These are phyloP conservation scores for Pandemis cinnamomeana DNA, from an alignment of 2,888 invertebrate genomes.

Conservation along the genomic window DNA sequence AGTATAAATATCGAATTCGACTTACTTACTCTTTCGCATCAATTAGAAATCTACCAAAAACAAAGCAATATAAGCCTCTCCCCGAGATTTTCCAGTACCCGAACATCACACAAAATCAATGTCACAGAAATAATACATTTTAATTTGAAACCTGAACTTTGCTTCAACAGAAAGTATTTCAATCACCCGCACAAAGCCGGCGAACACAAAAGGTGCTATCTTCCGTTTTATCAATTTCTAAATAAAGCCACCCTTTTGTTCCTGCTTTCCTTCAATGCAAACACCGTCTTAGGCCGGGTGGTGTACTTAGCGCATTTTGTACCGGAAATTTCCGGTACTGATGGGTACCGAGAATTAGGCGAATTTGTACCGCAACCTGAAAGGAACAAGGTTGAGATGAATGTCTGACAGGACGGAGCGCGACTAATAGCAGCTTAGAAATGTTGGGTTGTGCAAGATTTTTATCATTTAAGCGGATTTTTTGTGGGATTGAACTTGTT, in stretches of 20 bases:
- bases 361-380: not conserved
- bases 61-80: not conserved
- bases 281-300: constrained; percentile 11
- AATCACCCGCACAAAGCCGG: constrained; percentile 24
- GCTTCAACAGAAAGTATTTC: constrained; percentile 37
- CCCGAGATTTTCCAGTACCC: not conserved
- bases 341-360: not conserved
- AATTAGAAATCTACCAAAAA: not conserved
- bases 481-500: not conserved
- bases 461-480: constrained; percentile 6
- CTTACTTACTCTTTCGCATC: too few species aligned
- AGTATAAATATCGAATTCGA: too few species aligned
- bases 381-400: not conserved
- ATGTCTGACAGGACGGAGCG: not conserved
- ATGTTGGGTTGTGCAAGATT: constrained; percentile 7
- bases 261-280: not conserved
- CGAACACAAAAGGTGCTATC: constrained; percentile 35
- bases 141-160: constrained; percentile 35
- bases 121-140: constrained; percentile 34
- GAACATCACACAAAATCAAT: constrained; percentile 10
- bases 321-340: constrained; percentile 2
- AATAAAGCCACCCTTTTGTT: constrained; percentile 36
- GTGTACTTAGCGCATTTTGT: constrained; percentile 15
- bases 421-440: not conserved
- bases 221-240: constrained; percentile 34